These are phyloP conservation scores for Dynastes maya DNA, from an alignment of 2,888 invertebrate species.

Conservation along the genomic window DNA sequence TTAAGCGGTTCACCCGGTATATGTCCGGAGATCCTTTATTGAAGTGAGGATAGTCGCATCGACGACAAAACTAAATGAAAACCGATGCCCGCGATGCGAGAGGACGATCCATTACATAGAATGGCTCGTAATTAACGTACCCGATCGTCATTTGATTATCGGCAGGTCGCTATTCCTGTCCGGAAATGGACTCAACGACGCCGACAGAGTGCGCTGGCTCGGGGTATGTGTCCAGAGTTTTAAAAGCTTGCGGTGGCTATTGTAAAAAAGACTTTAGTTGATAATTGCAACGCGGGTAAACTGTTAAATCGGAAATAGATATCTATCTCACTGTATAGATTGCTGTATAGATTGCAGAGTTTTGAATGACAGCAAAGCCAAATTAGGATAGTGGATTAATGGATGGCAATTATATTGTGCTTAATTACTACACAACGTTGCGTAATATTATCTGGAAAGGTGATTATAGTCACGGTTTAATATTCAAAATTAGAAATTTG, in stretches of 20 bases:
- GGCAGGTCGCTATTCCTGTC: slow-evolving; percentile 60
- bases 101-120: slow-evolving; percentile 54
- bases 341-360: too few species aligned
- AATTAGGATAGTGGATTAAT: too few species aligned
- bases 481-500: too few species aligned
- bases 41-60: neutral
- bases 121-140: slow-evolving; percentile 64
- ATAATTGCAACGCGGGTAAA: neutral
- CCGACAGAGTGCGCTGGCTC: slow-evolving; percentile 44
- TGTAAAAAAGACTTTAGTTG: neutral
- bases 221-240: slow-evolving; percentile 7
- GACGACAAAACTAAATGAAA: slow-evolving; percentile 17
- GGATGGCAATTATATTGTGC: too few species aligned
- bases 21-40: neutral
- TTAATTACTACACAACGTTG: too few species aligned
- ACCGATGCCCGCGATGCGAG: neutral
- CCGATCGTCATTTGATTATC: slow-evolving; percentile 64
- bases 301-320: neutral
- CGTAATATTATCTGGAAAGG: too few species aligned
- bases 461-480: too few species aligned
- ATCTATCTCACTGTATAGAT: too few species aligned
- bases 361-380: too few species aligned
- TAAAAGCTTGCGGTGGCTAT: neutral
- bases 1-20: neutral
- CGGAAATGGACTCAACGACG: slow-evolving; percentile 60